Evolutionary conservation across 2,113 vertebrate species (phyloP).

Genomic region (Murina feae): DNA sequence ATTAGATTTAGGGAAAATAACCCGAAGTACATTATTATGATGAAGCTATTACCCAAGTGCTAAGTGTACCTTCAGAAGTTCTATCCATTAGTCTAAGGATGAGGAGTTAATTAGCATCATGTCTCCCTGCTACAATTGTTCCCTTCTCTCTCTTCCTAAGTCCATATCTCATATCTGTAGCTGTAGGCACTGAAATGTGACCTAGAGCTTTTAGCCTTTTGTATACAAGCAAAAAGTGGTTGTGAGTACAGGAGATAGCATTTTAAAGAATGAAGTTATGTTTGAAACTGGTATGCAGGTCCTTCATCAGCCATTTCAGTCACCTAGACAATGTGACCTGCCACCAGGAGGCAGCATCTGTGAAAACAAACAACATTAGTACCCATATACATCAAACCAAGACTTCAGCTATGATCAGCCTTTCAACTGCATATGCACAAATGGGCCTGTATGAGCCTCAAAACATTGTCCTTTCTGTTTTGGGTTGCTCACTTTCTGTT

Average conservation of each 20-base stretch:
- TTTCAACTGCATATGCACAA: neutral
- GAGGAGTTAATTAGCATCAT: no score
- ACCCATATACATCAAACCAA: neutral
- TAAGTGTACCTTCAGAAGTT: no score
- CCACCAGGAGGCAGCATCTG: neutral
- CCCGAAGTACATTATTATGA: neutral
- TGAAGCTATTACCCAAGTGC: no score
- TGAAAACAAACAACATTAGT: neutral
- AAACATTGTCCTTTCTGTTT: neutral
- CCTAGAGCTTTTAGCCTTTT: neutral
- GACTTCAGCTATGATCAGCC: neutral
- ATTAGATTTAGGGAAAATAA: neutral
- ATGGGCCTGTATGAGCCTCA: neutral
- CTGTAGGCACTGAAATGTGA: neutral
- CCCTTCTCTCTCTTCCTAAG: no score
- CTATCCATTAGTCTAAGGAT: no score
- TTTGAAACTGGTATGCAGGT: no score
- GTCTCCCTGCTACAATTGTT: no score
- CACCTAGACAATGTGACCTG: neutral
- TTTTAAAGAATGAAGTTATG: no score
- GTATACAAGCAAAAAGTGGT: neutral
- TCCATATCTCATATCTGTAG: accelerated
- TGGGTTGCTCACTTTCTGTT: neutral
- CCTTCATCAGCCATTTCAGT: no score
- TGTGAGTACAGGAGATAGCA: no score